These are phyloP conservation scores for Megalonaias nervosa DNA, from an alignment of 1,140 invertebrate species.

Conservation along the genomic window DNA sequence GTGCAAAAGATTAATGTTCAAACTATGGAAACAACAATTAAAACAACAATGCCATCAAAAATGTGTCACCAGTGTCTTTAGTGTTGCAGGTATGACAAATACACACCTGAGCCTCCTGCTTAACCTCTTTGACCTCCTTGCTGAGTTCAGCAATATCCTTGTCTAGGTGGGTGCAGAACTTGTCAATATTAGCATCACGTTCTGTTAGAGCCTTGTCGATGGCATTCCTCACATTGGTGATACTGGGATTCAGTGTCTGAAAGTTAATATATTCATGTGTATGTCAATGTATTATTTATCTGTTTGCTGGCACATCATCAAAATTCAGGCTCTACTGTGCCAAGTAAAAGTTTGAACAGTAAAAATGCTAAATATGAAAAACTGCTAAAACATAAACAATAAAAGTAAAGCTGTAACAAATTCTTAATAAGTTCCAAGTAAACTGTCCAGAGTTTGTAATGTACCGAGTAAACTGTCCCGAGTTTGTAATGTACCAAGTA, in stretches of 20 bases:
- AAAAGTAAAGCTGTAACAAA: neutral
- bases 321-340: neutral
- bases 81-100: too few species aligned
- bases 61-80: too few species aligned
- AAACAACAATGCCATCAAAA: too few species aligned
- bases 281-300: neutral
- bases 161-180: constrained; percentile 69
- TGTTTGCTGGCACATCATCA: neutral
- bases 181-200: constrained; percentile 70
- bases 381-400: neutral
- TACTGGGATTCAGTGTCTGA: constrained; percentile 69
- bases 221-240: constrained; percentile 69
- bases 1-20: too few species aligned
- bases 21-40: too few species aligned
- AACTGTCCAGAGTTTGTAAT: too few species aligned
- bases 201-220: constrained; percentile 72
- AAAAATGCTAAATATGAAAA: neutral
- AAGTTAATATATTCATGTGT: neutral
- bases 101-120: constrained; percentile 68
- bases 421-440: too few species aligned
- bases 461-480: too few species aligned
- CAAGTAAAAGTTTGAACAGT: neutral
- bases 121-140: constrained; percentile 71
- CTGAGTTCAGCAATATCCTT: constrained; percentile 70
- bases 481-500: too few species aligned